phyloP scores from a whole-genome alignment of 2,797 vertebrate genomes.

The Melanotaenia pygmaea region DNA sequence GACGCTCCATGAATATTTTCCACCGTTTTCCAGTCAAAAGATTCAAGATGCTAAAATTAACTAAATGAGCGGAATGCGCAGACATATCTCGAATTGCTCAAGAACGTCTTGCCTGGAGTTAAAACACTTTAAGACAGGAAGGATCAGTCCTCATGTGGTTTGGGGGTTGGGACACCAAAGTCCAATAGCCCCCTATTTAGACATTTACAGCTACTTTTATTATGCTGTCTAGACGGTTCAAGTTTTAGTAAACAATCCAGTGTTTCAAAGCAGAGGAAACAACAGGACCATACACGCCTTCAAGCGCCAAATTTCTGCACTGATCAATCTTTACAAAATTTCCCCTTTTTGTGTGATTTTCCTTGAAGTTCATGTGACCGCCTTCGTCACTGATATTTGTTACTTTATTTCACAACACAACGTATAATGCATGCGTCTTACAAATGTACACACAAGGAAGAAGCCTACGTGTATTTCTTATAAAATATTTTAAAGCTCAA shows the following conservation, averaged over 20 bases:
- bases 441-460: slow-evolving; percentile 74
- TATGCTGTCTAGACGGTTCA: slow-evolving; percentile 99
- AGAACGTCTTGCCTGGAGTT: slow-evolving; percentile 52
- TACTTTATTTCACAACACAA: slow-evolving; percentile 80
- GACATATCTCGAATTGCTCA: slow-evolving; percentile 17
- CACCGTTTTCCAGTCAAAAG: slow-evolving; percentile 22
- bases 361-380: slow-evolving; percentile 41
- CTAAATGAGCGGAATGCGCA: slow-evolving; percentile 61
- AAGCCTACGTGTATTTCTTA: slow-evolving; percentile 48
- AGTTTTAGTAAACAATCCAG: slow-evolving; percentile 98
- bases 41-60: not conserved
- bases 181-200: slow-evolving; percentile 99
- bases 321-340: slow-evolving; percentile 2
- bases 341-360: slow-evolving; percentile 2
- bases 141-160: slow-evolving; percentile 83
- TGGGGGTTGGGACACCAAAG: slow-evolving; percentile 87
- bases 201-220: slow-evolving; percentile 97
- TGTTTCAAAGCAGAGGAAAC: slow-evolving; percentile 86
- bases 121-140: slow-evolving; percentile 58
- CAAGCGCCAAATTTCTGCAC: slow-evolving; percentile 38
- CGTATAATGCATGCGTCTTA: slow-evolving; percentile 81
- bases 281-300: slow-evolving; percentile 60
- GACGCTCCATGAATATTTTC: slow-evolving; percentile 19
- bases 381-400: slow-evolving; percentile 52
- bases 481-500: slow-evolving; percentile 66